Evolutionary conservation across 2,888 invertebrate genomes (phyloP), one percentile per base, ranked within the genome.

Genomic region (Spodoptera picta): DNA sequence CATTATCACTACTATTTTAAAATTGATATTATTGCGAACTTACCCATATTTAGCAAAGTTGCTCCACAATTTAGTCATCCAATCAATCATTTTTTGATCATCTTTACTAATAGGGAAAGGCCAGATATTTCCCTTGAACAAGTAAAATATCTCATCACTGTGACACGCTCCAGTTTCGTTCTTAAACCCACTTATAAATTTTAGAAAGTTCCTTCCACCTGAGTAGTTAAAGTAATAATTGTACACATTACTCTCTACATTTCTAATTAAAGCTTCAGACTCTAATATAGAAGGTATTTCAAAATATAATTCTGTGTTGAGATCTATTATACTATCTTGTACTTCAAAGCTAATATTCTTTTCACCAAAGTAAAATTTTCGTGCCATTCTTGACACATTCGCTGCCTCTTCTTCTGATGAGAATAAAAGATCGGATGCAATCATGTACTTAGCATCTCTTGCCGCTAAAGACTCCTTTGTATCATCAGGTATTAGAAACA

Each of bases 11-110:
- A 9, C 1, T 36, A 6, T 2, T 36, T 31, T 7, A 9, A 36
- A 36, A 36, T 36, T 9, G 1, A 2, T 36, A 6, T 36, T 36
- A 36, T 5, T 9, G 36, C 9, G 59, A 49, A 82, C 83, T 14
- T 77, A 94, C 94, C 92, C 90, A 69, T 88, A 88, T 84, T 93
- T 93, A 4, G 93, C 94, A 68, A 94, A 94, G 72, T 94, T 89
- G 0, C 89, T 91, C 94, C 94, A 94, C 80, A 93, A 75, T 49
- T 81, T 84, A 2, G 93, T 92, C 79, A 94, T 87, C 69, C 77
- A 80, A 14, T 91, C 80, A 31, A 94, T 90, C 31, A 92, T 78
- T 64, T 74, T 73, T 24, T 70, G 72, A 75, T 94, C 94, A 43
- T 81, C 71, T 42, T 80, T 59, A 49, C 65, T 87, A 9, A 90